Conservation (phyloP, 2,797 vertebrate species). For the Phaenicophaeus curvirostris region DNA sequence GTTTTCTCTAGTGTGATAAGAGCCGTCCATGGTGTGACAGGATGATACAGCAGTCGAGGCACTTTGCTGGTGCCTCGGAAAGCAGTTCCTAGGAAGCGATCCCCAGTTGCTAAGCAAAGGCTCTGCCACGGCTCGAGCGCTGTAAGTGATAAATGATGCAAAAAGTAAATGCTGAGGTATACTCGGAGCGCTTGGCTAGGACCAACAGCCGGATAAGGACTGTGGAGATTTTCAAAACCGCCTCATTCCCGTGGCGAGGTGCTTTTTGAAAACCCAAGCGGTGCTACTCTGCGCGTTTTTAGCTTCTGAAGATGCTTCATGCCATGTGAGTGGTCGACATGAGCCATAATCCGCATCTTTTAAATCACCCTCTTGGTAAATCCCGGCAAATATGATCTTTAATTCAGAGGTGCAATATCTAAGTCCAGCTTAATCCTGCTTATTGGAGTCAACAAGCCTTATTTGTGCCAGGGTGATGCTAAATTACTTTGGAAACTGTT, state of each 20-base stretch:
- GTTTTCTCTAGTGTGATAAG: not conserved
- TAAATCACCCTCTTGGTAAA: not conserved
- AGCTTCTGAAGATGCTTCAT: not conserved
- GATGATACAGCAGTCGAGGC: not conserved
- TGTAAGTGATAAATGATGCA: not conserved
- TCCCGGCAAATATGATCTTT: not conserved
- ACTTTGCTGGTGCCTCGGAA: not conserved
- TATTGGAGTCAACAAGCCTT: not conserved
- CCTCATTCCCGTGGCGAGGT: not conserved
- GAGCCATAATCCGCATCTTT: not conserved
- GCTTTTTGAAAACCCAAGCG: not conserved
- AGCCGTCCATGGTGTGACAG: not conserved
- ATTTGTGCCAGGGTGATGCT: rapidly evolving
- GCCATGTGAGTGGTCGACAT: rapidly evolving
- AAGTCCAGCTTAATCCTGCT: not conserved
- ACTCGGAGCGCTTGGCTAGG: not conserved
- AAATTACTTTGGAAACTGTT: not conserved
- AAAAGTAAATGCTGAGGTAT: not conserved
- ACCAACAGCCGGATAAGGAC: not conserved
- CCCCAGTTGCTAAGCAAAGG: conserved; percentile 40
- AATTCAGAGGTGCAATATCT: not conserved
- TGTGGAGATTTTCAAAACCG: not conserved
- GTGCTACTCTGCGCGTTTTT: not conserved
- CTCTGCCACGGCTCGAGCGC: rapidly evolving
- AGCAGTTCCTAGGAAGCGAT: not conserved